These are phyloP conservation scores for Catalaphyllia jardinei DNA, from an alignment of 64 coral and sea anemone genomes.

Conservation along the genomic window DNA sequence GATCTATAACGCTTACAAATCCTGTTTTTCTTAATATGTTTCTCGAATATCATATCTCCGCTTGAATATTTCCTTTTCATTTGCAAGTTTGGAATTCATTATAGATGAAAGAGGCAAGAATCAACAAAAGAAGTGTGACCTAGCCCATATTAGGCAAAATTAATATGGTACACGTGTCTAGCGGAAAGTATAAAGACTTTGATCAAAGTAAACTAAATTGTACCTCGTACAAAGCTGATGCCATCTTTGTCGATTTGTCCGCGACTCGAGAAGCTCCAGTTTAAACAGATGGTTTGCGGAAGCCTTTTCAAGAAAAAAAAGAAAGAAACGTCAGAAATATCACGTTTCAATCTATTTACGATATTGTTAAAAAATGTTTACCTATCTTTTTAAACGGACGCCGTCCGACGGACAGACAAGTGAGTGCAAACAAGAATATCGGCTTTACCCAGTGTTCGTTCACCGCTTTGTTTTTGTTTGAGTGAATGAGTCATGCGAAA, in stretches of 20 bases:
- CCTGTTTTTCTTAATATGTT: no score
- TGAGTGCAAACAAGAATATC: background rate
- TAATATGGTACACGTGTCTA: background rate
- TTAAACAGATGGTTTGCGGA: slow-evolving; percentile 19
- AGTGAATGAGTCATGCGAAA: background rate
- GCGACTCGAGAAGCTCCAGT: background rate
- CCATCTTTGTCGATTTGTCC: background rate
- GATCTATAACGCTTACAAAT: no score
- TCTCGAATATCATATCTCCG: no score
- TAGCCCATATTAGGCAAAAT: background rate
- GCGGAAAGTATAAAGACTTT: background rate
- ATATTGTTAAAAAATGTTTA: background rate
- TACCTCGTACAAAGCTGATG: slow-evolving; percentile 28
- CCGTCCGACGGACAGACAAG: no score
- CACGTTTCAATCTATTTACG: background rate
- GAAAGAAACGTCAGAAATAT: background rate
- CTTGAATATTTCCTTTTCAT: no score
- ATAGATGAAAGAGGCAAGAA: no score
- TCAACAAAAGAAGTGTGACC: no score
- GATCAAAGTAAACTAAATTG: background rate
- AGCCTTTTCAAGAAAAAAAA: background rate
- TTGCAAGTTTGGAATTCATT: no score
- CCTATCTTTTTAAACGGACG: background rate
- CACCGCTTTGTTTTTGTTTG: background rate
- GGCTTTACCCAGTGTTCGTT: background rate